Conservation (phyloP, 2,888 invertebrate species). For the Marronus borbonicus region DNA sequence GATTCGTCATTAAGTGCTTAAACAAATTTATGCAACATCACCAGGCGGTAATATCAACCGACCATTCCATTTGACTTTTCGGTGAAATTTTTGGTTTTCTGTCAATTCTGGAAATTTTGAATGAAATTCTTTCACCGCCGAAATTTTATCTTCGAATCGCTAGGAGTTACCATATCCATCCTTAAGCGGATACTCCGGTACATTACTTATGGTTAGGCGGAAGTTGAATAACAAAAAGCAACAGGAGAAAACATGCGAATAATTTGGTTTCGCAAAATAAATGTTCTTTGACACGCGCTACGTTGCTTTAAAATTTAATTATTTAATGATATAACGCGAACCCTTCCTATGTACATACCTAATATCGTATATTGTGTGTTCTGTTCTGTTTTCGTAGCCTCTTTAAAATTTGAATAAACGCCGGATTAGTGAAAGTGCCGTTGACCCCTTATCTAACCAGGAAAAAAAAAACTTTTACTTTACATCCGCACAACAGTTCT, state of each 20-base stretch:
- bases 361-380: not conserved
- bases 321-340: not conserved
- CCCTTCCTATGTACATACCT: not conserved
- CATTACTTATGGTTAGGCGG: too few species aligned
- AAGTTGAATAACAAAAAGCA: too few species aligned
- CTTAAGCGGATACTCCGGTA: too few species aligned
- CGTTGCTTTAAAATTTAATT: conserved; percentile 11
- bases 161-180: too few species aligned
- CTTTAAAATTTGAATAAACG: conserved; percentile 28
- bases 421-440: conserved; percentile 27
- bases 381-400: not conserved
- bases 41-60: too few species aligned
- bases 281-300: not conserved
- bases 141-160: too few species aligned
- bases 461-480: conserved; percentile 33
- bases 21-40: too few species aligned
- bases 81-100: too few species aligned
- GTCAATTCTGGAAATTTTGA: too few species aligned
- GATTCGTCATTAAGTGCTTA: too few species aligned
- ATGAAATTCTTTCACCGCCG: too few species aligned
- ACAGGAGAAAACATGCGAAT: not conserved
- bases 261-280: not conserved
- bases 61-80: too few species aligned
- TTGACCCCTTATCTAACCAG: conserved; percentile 44
- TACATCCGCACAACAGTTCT: conserved; percentile 16